Evolutionary conservation across 64 coral and sea anemone genomes (phyloP).

Genomic region (Trachythela sp.): DNA sequence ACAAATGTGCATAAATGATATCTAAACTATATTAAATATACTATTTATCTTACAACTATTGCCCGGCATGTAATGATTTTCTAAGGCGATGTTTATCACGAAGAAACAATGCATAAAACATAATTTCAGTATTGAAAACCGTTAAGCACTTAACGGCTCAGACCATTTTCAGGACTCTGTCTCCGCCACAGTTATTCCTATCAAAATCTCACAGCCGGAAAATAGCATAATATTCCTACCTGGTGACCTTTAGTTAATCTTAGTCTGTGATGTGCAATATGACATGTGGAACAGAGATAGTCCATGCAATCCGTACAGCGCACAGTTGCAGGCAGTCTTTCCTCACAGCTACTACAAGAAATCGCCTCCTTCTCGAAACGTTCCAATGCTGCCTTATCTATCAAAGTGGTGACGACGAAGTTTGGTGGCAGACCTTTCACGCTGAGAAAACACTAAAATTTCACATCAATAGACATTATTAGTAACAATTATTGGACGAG

Average conservation of each 20-base stretch:
- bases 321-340: conserved; percentile 90
- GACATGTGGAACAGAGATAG: conserved; percentile 88
- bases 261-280: conserved; percentile 92
- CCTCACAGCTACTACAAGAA: conserved; percentile 96
- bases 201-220: no score
- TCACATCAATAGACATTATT: neutral
- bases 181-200: no score
- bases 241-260: conserved; percentile 87
- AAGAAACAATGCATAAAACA: no score
- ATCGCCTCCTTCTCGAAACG: conserved; percentile 87
- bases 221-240: conserved; percentile 26
- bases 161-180: no score
- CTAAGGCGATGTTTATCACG: no score
- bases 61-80: no score
- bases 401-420: conserved; percentile 98
- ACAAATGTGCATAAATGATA: no score
- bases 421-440: conserved; percentile 86
- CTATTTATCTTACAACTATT: no score
- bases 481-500: no score
- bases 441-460: conserved; percentile 38
- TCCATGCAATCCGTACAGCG: conserved; percentile 99
- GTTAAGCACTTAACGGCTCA: no score
- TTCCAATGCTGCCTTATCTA: conserved; percentile 87
- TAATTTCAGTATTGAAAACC: no score
- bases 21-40: no score